phyloP scores from a whole-genome alignment of 2,888 invertebrate genomes.

The Microdon myrmicae region DNA sequence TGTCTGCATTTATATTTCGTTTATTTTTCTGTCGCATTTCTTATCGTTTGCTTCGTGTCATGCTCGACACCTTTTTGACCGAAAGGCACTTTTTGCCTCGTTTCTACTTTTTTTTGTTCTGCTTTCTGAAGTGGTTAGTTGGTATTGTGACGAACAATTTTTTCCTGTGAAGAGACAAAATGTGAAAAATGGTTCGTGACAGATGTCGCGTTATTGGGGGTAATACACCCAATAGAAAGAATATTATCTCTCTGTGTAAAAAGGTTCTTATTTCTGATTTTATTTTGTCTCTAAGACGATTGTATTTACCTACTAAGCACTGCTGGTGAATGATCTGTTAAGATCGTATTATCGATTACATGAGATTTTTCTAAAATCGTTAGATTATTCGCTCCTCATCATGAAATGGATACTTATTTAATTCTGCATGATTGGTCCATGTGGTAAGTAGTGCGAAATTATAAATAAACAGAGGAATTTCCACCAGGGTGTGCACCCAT shows the following conservation, averaged over 20 bases:
- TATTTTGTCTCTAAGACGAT: background rate
- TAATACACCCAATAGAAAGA: background rate
- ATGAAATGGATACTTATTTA: too few relatives aligned
- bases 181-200: conserved; percentile 13
- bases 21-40: conserved; percentile 1
- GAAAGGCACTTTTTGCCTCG: too few relatives aligned
- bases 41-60: too few relatives aligned
- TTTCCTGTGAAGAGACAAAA: conserved; percentile 14
- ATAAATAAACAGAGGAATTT: too few relatives aligned
- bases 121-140: conserved; percentile 8
- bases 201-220: conserved; percentile 24
- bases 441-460: too few relatives aligned
- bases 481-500: too few relatives aligned
- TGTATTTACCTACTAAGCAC: background rate
- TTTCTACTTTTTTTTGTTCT: conserved; percentile 4
- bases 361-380: too few relatives aligned
- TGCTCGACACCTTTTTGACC: too few relatives aligned
- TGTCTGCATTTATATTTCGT: conserved; percentile 13
- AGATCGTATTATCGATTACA: too few relatives aligned
- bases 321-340: background rate
- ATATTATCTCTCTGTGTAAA: background rate
- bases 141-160: conserved; percentile 10
- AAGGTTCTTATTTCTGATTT: conserved; percentile 3
- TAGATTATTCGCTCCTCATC: too few relatives aligned
- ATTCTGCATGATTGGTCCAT: too few relatives aligned